phyloP scores from a whole-genome alignment of 37 sponge, comb jelly and placozoan genomes.

The Bolinopsis microptera region DNA sequence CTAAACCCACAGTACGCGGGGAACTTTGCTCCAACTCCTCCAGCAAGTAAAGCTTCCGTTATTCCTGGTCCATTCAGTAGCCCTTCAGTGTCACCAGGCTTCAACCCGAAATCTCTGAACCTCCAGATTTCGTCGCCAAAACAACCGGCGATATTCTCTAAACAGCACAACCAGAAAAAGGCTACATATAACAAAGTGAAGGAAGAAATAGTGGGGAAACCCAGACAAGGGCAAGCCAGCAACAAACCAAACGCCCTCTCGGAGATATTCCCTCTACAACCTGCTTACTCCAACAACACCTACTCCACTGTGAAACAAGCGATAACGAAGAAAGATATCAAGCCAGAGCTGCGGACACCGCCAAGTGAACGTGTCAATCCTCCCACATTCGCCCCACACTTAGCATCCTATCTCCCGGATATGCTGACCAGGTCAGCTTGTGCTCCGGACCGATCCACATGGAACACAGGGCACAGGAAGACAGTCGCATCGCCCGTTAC shows the following conservation, averaged over 20 bases:
- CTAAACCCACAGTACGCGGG: not conserved
- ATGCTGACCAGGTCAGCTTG: conserved; percentile 36
- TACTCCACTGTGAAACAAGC: not conserved
- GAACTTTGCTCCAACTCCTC: not conserved
- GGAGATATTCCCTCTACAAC: not conserved
- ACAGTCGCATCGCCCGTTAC: conserved; percentile 33
- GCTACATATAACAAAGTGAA: not conserved
- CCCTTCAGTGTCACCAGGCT: conserved; percentile 59
- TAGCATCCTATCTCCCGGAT: not conserved
- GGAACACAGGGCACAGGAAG: not conserved
- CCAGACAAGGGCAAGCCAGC: not conserved
- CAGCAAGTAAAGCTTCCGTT: not conserved
- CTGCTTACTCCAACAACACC: conserved; percentile 4
- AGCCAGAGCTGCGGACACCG: conserved; percentile 35
- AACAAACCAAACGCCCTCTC: not conserved
- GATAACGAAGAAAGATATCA: not conserved
- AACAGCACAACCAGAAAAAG: not conserved
- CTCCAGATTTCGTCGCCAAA: conserved; percentile 54
- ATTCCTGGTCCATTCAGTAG: conserved; percentile 39
- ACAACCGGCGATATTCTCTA: conserved; percentile 58
- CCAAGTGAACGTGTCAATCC: conserved; percentile 23
- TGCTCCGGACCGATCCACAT: not conserved
- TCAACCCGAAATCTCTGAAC: conserved; percentile 59
- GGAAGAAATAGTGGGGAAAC: not conserved
- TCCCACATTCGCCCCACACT: conserved; percentile 35